Base-by-base conservation (phyloP, 1,140 invertebrate species). In the Idris sp. region DNA sequence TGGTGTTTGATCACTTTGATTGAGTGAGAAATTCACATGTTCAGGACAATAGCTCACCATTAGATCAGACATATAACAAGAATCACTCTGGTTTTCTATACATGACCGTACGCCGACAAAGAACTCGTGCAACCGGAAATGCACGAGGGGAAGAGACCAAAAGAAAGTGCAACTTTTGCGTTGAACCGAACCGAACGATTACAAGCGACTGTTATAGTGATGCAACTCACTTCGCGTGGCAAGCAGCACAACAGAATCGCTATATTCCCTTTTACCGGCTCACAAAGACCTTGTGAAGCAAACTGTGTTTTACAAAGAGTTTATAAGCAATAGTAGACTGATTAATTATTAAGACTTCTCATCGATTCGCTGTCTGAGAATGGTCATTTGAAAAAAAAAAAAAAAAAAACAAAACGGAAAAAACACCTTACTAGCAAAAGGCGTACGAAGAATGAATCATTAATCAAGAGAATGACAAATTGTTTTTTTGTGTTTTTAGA, bases 171-270 rank as follows among this genome's bases (percentile, higher is more conserved):
- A 56, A 19, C 41, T 71, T 65, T 19, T 46, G 65, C 56, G 58
- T 51, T 51, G 53, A 59, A 72, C 61, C 51, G 61, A 58, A 53
- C 38, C 64, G 68, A 67, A 53, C 58, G 49, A 76, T 77, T 74
- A 65, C 75, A 41, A 69, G 58, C 71, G 72, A 78, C 61, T 76
- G 76, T 78, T 69, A n/a, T n/a, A 69, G 78, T 79, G 80, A 79
- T 81, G 78, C 78, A 81, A 79, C 80, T 78, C 73, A 76, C 56
- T 74, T 61, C 67, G 71, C 54, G 74, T 62, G 59, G 69, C 62
- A 41, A 64, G 35, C 51, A 6, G 59, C 36, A 67, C 58, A 68
- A 67, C 56, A 36, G 68, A 74, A 75, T 58, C 51, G 65, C 58
- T 59, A 38, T n/a, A n/a, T 69, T 77, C 73, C 72, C 76, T 73